Evolutionary conservation across 2,797 vertebrate genomes (phyloP), one percentile per base, ranked within the genome.

Genomic region (Cynodonichthys magdalenae): DNA sequence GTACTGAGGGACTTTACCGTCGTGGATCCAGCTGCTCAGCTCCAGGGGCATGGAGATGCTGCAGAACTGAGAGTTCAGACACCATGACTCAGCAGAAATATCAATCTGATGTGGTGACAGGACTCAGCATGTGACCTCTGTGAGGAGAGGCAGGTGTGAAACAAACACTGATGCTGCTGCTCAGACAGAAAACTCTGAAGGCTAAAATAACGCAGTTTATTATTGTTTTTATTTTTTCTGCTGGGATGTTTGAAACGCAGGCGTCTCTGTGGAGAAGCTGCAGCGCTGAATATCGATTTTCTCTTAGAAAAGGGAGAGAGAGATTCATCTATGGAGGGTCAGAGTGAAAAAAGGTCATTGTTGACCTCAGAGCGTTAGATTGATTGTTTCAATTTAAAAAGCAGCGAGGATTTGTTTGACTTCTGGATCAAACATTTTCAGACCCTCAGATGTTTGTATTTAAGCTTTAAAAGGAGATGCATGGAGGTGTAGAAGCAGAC

Each of bases 81-180:
- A n/a, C 47, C 11, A 15, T 34, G 19, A 75, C 18, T 81, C 81
- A 73, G 81, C 75, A 74, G 29, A 36, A 74, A 81, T 44, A 79
- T 71, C 53, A 67, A 66, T 78, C 69, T 69, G 45, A n/a, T 7
- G 10, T 1, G 29, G 39, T 5, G 31, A 18, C 45, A 27, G 10
- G 12, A 63, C 69, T 74, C 66, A 56, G 15, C n/a, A 0, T 0
- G 5, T 39, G 60, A 67, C 54, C 77, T 60, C 58, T 15, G 15
- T 1, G 59, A 54, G 11, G 42, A 15, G 15, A 18, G 19, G 17
- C 56, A 27, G 59, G 50, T 41, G 1, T 2, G 27, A 8, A 0
- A 5, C 3, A 15, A 5, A 3, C n/a, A 17, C 49, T 52, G 49
- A 18, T 28, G 59, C 57, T 49, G 14, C 28, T 47, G 44, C 12